Conservation (phyloP, 2,113 vertebrate genomes). For the Himantopus leucocephalus region DNA sequence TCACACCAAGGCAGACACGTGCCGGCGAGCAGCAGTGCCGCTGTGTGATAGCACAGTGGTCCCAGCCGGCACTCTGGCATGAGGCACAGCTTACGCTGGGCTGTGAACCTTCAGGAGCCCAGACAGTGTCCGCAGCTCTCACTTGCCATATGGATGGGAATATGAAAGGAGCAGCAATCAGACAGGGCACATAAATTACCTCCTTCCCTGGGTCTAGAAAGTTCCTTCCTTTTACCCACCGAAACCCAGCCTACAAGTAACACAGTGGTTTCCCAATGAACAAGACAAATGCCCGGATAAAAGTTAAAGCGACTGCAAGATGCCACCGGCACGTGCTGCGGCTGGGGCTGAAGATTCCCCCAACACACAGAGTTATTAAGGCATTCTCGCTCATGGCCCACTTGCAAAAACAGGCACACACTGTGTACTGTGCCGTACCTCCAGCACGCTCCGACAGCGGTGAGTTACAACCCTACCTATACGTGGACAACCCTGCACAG, state of each 20-base stretch:
- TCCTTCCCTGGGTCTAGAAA: not conserved
- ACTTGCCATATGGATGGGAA: not conserved
- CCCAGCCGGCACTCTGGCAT: rapidly evolving
- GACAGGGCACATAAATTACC: not conserved
- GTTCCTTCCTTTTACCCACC: not conserved
- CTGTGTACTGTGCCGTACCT: not conserved
- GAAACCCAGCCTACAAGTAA: rapidly evolving
- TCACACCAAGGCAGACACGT: rapidly evolving
- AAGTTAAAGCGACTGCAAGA: not conserved
- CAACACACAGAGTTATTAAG: rapidly evolving
- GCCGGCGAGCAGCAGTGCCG: not conserved
- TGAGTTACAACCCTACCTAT: not conserved
- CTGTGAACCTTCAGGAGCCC: not conserved
- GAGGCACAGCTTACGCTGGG: rapidly evolving
- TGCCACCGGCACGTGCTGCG: rapidly evolving
- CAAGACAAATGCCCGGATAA: not conserved
- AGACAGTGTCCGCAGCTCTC: too few relatives aligned
- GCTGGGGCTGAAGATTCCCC: not conserved
- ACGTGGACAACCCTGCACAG: not conserved
- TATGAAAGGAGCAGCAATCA: rapidly evolving
- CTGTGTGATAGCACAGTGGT: rapidly evolving
- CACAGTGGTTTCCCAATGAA: rapidly evolving
- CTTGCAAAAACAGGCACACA: rapidly evolving
- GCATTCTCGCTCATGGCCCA: not conserved
- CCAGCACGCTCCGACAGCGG: rapidly evolving